phyloP scores from a whole-genome alignment of 1,140 invertebrate genomes.

The Papilio polyxenes region DNA sequence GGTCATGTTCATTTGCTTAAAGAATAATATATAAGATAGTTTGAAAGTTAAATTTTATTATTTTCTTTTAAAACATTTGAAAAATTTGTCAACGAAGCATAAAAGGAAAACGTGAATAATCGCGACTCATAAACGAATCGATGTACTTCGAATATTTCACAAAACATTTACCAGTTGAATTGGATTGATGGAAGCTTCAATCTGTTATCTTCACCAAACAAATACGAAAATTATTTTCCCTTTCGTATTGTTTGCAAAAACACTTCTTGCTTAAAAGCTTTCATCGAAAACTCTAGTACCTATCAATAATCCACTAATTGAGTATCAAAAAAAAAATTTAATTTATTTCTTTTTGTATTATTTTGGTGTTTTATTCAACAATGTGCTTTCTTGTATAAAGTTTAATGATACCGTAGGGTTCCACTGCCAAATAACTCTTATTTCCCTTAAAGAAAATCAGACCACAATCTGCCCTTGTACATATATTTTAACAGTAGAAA shows the following conservation, averaged over 20 bases:
- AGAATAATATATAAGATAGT: no score
- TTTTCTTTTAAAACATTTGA: neutral
- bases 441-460: no score
- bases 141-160: neutral
- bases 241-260: conserved; percentile 8
- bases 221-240: neutral
- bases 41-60: neutral
- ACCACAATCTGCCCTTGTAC: no score
- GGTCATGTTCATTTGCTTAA: neutral
- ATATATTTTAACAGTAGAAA: no score
- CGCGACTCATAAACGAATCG: neutral
- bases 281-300: neutral
- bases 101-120: conserved; percentile 1
- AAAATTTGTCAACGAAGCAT: neutral
- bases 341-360: no score
- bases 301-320: neutral
- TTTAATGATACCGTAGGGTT: no score
- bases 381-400: neutral
- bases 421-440: no score
- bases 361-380: neutral
- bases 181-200: neutral
- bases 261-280: neutral
- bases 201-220: neutral
- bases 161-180: neutral
- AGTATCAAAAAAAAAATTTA: no score